Evolutionary conservation across 2,113 vertebrate genomes (phyloP).

Genomic region (Gopherus flavomarginatus): DNA sequence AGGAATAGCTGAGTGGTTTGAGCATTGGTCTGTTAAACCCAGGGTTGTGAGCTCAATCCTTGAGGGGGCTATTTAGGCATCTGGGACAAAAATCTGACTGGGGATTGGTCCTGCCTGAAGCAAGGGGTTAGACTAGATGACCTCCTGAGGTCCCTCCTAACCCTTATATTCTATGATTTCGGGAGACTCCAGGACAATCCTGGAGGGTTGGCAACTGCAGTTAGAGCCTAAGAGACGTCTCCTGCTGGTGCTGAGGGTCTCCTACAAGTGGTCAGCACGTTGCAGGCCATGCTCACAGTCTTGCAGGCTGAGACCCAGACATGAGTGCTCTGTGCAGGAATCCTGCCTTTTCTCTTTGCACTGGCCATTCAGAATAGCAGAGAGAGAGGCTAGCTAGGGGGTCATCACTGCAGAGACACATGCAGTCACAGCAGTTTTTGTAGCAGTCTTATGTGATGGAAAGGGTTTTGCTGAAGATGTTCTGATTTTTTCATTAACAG

Average conservation of each 20-base stretch:
- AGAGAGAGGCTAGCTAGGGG: background rate
- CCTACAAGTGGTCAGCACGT: background rate
- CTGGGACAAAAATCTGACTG: too few species aligned
- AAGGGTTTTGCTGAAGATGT: constrained; percentile 19
- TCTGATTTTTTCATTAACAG: constrained; percentile 68
- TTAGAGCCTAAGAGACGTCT: background rate
- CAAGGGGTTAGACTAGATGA: too few species aligned
- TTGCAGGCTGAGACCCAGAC: background rate
- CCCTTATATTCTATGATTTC: too few species aligned
- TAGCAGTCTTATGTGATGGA: background rate
- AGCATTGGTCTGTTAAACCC: too few species aligned
- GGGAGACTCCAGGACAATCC: too few species aligned
- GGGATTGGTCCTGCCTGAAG: too few species aligned
- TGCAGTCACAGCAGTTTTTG: background rate
- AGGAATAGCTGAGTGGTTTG: too few species aligned
- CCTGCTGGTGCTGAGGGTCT: background rate
- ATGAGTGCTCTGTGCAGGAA: background rate
- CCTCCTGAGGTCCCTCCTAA: too few species aligned
- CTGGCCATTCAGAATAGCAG: background rate
- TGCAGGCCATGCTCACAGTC: background rate
- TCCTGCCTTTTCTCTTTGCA: background rate
- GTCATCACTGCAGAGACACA: background rate
- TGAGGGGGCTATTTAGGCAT: too few species aligned
- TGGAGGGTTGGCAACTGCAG: too few species aligned
- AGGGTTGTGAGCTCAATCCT: too few species aligned